Percentiles rank a stretch among this genome's conserved stretches.
phyloP scores from a whole-genome alignment of 2,888 invertebrate species.

The Brachypalpus laphriformis region DNA sequence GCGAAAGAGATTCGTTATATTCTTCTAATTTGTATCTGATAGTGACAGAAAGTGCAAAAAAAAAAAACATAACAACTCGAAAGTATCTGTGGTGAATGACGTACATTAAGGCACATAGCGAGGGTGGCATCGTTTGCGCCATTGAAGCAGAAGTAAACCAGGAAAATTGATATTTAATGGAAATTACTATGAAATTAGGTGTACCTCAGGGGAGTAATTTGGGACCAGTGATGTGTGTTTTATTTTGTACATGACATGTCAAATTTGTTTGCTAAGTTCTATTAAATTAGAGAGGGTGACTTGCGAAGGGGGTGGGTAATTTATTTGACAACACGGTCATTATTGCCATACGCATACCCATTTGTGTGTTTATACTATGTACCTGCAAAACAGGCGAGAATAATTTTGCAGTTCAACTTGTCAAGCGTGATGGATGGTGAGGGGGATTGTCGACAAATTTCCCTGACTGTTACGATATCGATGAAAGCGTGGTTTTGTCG shows the following conservation, averaged over 20 bases:
- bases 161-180: constrained; percentile 69
- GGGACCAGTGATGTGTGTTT: constrained; percentile 45
- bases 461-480: too few species aligned
- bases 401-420: constrained; percentile 6
- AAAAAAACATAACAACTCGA: background rate
- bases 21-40: constrained; percentile 47
- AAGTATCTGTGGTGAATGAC: constrained; percentile 29
- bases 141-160: background rate
- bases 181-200: constrained; percentile 66
- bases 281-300: constrained; percentile 30
- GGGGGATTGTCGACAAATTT: too few species aligned
- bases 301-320: constrained; percentile 2
- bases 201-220: constrained; percentile 66
- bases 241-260: constrained; percentile 38
- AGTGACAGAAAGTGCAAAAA: constrained; percentile 36
- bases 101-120: constrained; percentile 13
- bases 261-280: constrained; percentile 42
- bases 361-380: background rate
- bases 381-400: background rate
- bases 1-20: background rate
- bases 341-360: constrained; percentile 1
- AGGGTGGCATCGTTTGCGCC: background rate
- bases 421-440: background rate
- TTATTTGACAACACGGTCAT: constrained; percentile 39
- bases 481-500: too few species aligned